Evolutionary conservation across 2,888 invertebrate genomes (phyloP).

Genomic region (Lasioglossum malachurum): DNA sequence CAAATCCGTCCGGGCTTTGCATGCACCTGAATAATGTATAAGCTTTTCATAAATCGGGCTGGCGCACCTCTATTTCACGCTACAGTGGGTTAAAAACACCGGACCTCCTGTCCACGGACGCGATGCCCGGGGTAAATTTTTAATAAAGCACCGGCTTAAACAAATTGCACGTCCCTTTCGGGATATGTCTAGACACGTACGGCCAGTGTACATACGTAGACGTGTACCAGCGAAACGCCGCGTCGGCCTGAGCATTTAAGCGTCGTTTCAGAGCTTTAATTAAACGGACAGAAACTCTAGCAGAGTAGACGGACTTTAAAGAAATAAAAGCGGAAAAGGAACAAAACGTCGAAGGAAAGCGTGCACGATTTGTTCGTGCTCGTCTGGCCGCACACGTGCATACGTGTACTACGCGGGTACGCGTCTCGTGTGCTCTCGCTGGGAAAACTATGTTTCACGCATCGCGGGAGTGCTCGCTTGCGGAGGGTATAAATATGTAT

Average conservation of each 20-base stretch:
- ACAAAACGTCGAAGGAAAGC: not conserved
- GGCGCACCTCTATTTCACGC: constrained; percentile 10
- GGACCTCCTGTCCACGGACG: not conserved
- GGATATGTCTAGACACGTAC: not conserved
- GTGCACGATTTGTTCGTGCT: not conserved
- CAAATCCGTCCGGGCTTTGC: constrained; percentile 12
- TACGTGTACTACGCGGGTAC: not conserved
- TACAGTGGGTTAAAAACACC: not conserved
- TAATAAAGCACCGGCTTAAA: not conserved
- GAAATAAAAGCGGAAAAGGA: not conserved
- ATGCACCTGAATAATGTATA: constrained; percentile 58
- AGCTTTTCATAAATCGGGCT: constrained; percentile 41
- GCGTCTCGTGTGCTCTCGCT: not conserved
- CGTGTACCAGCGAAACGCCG: not conserved
- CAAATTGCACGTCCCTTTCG: not conserved
- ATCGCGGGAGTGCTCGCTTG: constrained; percentile 17
- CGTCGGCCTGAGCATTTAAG: not conserved
- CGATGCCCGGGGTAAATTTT: not conserved
- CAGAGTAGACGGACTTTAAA: not conserved
- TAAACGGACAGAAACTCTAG: constrained; percentile 7
- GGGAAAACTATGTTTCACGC: constrained; percentile 18
- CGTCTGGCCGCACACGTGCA: not conserved
- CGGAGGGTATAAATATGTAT: not conserved
- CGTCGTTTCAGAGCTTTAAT: constrained; percentile 23
- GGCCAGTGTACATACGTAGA: not conserved